These are phyloP conservation scores for Sprattus sprattus DNA, from an alignment of 2,113 vertebrate genomes.

Conservation along the genomic window DNA sequence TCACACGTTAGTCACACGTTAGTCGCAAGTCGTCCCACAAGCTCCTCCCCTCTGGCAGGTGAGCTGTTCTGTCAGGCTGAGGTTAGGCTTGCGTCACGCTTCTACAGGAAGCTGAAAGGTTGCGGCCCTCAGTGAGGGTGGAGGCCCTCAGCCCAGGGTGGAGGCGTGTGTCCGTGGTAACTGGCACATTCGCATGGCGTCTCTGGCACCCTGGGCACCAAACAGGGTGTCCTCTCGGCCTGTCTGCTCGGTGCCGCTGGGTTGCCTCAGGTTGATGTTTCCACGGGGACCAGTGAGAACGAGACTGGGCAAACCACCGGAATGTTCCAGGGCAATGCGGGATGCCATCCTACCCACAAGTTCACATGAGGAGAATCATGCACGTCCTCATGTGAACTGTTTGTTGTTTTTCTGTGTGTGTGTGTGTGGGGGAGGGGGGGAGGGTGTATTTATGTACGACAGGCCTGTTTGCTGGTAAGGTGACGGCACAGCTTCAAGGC, in stretches of 20 bases:
- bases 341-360: constrained; percentile 3
- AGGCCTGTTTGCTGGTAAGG: constrained; percentile 1
- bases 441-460: neutral
- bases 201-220: no score
- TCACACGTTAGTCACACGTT: no score
- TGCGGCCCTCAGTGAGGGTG: no score
- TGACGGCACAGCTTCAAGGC: neutral
- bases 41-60: no score
- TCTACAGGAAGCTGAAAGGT: no score
- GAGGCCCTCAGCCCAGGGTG: no score
- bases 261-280: constrained; percentile 8
- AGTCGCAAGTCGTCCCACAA: no score
- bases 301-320: constrained; percentile 13
- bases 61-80: no score
- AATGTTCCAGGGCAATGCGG: constrained; percentile 14
- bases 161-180: no score
- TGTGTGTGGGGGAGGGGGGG: constrained; percentile 14
- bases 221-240: no score
- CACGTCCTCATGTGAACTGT: neutral
- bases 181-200: no score
- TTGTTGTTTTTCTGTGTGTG: neutral
- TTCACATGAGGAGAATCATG: constrained; percentile 8
- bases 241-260: neutral
- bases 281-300: neutral
- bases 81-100: no score